A percentile compares a stretch with the other conserved stretches of the same genome.
phyloP scores from a whole-genome alignment of 2,797 vertebrate genomes.

The Chelonia mydas region DNA sequence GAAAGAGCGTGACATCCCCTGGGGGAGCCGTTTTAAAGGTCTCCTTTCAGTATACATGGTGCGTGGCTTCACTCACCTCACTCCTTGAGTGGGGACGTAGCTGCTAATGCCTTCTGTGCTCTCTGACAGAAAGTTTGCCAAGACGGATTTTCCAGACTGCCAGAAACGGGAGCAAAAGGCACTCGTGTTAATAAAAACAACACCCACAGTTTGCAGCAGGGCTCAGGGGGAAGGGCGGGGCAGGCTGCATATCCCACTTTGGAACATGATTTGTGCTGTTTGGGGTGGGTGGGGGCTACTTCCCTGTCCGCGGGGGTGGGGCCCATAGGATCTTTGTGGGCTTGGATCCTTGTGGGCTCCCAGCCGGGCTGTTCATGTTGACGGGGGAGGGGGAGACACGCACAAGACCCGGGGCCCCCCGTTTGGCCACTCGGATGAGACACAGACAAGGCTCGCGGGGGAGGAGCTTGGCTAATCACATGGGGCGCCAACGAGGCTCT shows the following conservation, averaged over 20 bases:
- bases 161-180: not conserved
- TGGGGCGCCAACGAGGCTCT: no score
- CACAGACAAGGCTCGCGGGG: no score
- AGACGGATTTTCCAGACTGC: slow-evolving; percentile 92
- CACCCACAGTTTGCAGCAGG: not conserved
- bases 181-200: not conserved
- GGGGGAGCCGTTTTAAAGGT: rapidly evolving
- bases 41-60: rapidly evolving
- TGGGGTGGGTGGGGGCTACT: not conserved
- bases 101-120: slow-evolving; percentile 85
- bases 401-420: not conserved
- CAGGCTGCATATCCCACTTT: not conserved
- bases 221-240: no score
- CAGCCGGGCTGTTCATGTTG: not conserved
- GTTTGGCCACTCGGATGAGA: not conserved
- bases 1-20: rapidly evolving
- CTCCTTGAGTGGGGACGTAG: slow-evolving; percentile 93
- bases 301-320: not conserved
- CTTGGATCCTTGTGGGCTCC: not conserved
- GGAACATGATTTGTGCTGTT: not conserved
- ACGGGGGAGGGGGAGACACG: no score
- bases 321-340: not conserved
- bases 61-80: slow-evolving; percentile 83
- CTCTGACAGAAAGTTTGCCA: slow-evolving; percentile 95
- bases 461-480: no score